phyloP scores from a whole-genome alignment of 1,140 invertebrate genomes.

The Mycetomoellerius zeteki region DNA sequence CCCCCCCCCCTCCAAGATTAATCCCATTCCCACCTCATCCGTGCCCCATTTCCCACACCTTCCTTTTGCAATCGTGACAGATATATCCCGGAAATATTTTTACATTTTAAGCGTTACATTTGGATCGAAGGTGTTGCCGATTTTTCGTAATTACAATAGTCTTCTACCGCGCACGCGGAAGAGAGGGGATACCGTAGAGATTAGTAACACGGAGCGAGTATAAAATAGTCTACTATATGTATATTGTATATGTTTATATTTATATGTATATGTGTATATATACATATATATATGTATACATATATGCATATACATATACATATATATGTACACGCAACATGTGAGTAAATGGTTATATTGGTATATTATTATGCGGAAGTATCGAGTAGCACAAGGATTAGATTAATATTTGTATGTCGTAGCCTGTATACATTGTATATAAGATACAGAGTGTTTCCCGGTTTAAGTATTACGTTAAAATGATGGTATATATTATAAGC shows the following conservation, averaged over 20 bases:
- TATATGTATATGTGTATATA: slow-evolving; percentile 18
- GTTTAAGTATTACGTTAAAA: slow-evolving; percentile 67
- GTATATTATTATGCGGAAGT: slow-evolving; percentile 69
- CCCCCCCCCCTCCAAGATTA: neutral
- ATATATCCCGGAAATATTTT: slow-evolving; percentile 66
- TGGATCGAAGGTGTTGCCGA: slow-evolving; percentile 62
- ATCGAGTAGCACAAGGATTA: slow-evolving; percentile 78
- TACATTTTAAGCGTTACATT: slow-evolving; percentile 68
- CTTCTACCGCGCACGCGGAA: slow-evolving; percentile 70
- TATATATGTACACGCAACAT: slow-evolving; percentile 36
- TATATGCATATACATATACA: slow-evolving; percentile 51
- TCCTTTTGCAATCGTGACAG: slow-evolving; percentile 57
- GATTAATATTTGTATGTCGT: slow-evolving; percentile 79
- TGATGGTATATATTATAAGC: slow-evolving; percentile 54
- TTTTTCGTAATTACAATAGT: slow-evolving; percentile 74
- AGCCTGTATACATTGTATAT: slow-evolving; percentile 78
- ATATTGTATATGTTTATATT: slow-evolving; percentile 42
- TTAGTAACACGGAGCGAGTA: slow-evolving; percentile 52
- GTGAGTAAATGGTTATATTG: slow-evolving; percentile 56
- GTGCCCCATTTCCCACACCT: neutral
- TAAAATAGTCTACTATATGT: slow-evolving; percentile 63
- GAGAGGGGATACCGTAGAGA: slow-evolving; percentile 45
- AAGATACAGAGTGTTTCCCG: slow-evolving; percentile 65
- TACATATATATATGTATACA: slow-evolving; percentile 35
- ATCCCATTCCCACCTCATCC: neutral